Base-by-base conservation (phyloP, 1,140 invertebrate genomes). In the Lordiphosa mommai region DNA sequence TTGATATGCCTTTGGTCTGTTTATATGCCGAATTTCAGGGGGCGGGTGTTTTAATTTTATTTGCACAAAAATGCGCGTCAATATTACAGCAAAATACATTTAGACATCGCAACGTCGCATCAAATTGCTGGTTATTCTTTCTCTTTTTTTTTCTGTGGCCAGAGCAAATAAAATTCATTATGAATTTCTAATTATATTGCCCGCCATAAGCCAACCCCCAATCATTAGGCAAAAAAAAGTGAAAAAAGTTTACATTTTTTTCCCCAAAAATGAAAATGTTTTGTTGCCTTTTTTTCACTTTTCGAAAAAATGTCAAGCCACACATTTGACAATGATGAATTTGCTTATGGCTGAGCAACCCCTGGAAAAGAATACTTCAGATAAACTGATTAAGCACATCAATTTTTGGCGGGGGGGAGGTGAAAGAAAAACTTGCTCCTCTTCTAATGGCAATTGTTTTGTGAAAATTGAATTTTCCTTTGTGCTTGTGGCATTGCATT, bases 91-190 rank as follows among this genome's bases (percentile, higher is more conserved):
- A 57, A 65, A 60, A 71, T 65, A 53, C 67, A 64, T 70, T 57
- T 65, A 59, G 71, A 73, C 58, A 50, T 52, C 63, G 59, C 56
- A 46, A 51, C 61, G 68, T 70, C 51, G 58, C 50, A 49, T 40
- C 57, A 68, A 46, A 52, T 74, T 56, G 38, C 51, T 47, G 52
- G 59, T 65, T 59, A 56, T 55, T 58, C 64, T 38, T 37, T 34
- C 0, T 56, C 40, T 53, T 57, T 48, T 59, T 51, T 51, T 49
- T 38, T 32, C 53, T 86, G 82, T 60, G 82, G 84, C 72, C 68
- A 86, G 72, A 71, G 76, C 66, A 86, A 86, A 86, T 86, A 86
- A 86, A 86, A 87, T 87, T 86, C 82, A 86, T 86, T 86, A 86
- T 86, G 84, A 86, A 86, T 86, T 86, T 86, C 69, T 86, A 86